phyloP scores from a whole-genome alignment of 1,140 invertebrate genomes.

The Neelides sp. region DNA sequence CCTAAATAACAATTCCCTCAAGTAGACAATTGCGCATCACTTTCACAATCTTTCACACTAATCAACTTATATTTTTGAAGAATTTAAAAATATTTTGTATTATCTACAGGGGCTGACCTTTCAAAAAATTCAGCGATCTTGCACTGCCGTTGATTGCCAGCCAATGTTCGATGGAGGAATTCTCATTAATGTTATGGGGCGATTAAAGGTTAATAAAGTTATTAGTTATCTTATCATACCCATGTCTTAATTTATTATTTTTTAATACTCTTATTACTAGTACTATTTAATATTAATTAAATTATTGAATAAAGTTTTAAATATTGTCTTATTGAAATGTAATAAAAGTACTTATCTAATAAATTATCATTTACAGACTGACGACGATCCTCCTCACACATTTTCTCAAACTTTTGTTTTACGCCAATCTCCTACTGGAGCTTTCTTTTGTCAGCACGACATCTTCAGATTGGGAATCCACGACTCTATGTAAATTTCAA shows the following conservation, averaged over 20 bases:
- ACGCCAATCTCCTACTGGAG: constrained; percentile 45
- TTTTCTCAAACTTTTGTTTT: constrained; percentile 84
- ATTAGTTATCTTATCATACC: too few species aligned
- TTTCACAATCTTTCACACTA: too few species aligned
- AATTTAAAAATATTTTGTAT: constrained; percentile 25
- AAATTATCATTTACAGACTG: constrained; percentile 65
- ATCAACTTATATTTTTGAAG: neutral
- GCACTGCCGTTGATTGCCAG: constrained; percentile 87
- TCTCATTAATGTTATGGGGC: constrained; percentile 80
- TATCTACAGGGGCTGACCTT: constrained; percentile 64
- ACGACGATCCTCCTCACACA: constrained; percentile 79
- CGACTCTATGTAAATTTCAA: constrained; percentile 50
- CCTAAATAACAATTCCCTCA: neutral
- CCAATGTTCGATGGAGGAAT: constrained; percentile 91
- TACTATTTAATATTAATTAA: too few species aligned
- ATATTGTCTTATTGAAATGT: too few species aligned
- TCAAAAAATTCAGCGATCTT: constrained; percentile 80
- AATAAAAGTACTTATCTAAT: too few species aligned
- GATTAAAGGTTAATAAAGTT: constrained; percentile 71
- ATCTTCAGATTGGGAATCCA: constrained; percentile 84
- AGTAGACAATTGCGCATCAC: neutral
- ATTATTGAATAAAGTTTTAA: too few species aligned
- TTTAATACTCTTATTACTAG: too few species aligned
- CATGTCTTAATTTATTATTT: too few species aligned
- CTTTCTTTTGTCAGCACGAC: constrained; percentile 79